Evolutionary conservation across 1,140 invertebrate species (phyloP).

Genomic region (Zaprionus capensis): DNA sequence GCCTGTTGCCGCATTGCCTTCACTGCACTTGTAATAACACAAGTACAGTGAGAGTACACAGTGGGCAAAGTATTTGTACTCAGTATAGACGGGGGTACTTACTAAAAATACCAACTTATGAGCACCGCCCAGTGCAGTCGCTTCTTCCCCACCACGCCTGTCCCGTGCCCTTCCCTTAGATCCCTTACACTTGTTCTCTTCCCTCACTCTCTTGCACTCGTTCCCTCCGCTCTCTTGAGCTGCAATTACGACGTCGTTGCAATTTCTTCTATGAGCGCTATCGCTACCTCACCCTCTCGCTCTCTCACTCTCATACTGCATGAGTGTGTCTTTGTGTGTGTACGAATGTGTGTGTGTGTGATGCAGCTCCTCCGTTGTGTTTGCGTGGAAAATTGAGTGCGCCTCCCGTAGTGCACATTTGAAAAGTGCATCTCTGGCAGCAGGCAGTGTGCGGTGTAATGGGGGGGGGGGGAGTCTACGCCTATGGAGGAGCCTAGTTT

Average conservation of each 20-base stretch:
- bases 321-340: conserved; percentile 14
- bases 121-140: conserved; percentile 11
- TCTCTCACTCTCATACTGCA: conserved; percentile 24
- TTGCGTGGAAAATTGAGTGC: conserved; percentile 70
- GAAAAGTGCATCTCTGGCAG: conserved; percentile 72
- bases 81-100: conserved; percentile 1
- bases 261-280: conserved; percentile 80
- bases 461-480: not conserved
- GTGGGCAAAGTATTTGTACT: conserved; percentile 3
- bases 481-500: conserved; percentile 62
- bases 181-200: not conserved
- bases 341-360: conserved; percentile 38
- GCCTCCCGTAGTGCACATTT: conserved; percentile 63
- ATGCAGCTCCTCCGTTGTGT: conserved; percentile 65
- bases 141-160: not conserved
- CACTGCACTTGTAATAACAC: not conserved
- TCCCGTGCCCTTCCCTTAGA: too few species aligned
- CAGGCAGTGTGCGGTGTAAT: not conserved
- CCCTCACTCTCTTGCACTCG: not conserved
- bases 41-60: not conserved
- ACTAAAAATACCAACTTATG: conserved; percentile 19
- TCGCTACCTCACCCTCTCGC: conserved; percentile 28
- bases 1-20: not conserved
- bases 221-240: conserved; percentile 15
- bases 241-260: conserved; percentile 67